Base-by-base conservation (phyloP, 2,888 invertebrate genomes). In the Ceraclea dissimilis region DNA sequence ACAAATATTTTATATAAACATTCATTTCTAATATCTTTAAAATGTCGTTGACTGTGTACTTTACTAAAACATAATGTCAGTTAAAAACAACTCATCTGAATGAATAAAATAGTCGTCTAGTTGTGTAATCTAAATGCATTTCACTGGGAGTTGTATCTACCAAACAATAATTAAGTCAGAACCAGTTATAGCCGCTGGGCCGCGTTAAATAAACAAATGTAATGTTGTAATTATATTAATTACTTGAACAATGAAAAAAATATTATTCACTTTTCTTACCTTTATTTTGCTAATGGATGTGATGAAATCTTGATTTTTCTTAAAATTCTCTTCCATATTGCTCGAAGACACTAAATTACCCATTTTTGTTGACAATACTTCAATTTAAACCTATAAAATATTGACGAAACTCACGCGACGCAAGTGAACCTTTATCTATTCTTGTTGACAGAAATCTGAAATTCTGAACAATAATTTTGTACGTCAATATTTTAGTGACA, bases 241-340 rank as follows among this genome's bases (percentile, higher is more conserved):
- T 26, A 26, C 26, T 16, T 16, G 16, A 47, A 18, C 47, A 47
- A 47, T 13, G 4, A 54, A 46, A 17, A 49, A 22, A 10, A 22
- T 11, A 18, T 34, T 33, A n/a, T n/a, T n/a, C n/a, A n/a, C n/a
- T 46, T 6, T 19, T 4, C 21, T 65, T 70, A 84, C 86, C 73
- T 83, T 82, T 55, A 85, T 77, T 69, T 80, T 79, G 65, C 84
- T 84, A 64, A 83, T 80, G 65, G 79, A 78, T 64, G 82, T 77
- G 68, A 85, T 81, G 64, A 85, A 84, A 63, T 84, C 84, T 68
- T 86, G 85, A 67, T 86, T 84, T 65, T 81, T 83, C 69, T 78
- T 81, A 63, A 83, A 79, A 65, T 81, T 84, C 65, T 85, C 84
- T 68, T 85, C 84, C 78, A 85, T 79, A 46, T 81, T 79, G 53